Percentiles rank a stretch among this genome's conserved stretches.
Conservation (phyloP, 2,113 vertebrate species). For the Paedocypris sp. region DNA sequence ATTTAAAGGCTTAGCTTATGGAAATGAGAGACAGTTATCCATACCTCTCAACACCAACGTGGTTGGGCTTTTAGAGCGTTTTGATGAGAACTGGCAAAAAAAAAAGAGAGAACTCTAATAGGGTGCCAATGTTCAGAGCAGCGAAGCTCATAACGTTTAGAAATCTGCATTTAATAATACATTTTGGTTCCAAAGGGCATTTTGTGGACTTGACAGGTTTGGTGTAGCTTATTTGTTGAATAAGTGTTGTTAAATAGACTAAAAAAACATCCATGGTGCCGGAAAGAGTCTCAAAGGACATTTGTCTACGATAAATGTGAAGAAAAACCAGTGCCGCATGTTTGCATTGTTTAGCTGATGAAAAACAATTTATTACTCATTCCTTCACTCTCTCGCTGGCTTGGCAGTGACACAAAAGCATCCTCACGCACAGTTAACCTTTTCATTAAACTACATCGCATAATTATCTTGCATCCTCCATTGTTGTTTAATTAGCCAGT, state of each 20-base stretch:
- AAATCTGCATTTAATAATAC: not conserved
- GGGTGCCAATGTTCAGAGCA: too few species aligned
- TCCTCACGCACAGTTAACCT: conserved; percentile 57
- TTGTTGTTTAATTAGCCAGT: conserved; percentile 71
- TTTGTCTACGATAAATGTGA: too few species aligned
- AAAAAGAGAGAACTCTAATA: not conserved
- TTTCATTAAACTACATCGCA: conserved; percentile 55
- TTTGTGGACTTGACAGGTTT: too few species aligned
- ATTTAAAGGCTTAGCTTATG: conserved; percentile 42
- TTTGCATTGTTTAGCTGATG: conserved; percentile 32
- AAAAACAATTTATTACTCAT: conserved; percentile 39
- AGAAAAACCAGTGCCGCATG: not conserved
- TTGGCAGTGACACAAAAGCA: conserved; percentile 26
- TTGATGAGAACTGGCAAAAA: not conserved
- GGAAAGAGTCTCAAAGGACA: too few species aligned
- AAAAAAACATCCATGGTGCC: too few species aligned
- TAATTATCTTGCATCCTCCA: conserved; percentile 57
- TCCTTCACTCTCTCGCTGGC: conserved; percentile 16
- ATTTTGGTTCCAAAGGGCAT: too few species aligned
- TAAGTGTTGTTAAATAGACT: too few species aligned
- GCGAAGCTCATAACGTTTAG: not conserved
- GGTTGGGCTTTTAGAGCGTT: conserved; percentile 45
- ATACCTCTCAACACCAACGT: conserved; percentile 39
- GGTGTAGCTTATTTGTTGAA: too few species aligned
- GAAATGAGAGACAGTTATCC: conserved; percentile 43